Base-by-base conservation (phyloP, 2,888 invertebrate species). In the Acanthosepion lycidas region DNA sequence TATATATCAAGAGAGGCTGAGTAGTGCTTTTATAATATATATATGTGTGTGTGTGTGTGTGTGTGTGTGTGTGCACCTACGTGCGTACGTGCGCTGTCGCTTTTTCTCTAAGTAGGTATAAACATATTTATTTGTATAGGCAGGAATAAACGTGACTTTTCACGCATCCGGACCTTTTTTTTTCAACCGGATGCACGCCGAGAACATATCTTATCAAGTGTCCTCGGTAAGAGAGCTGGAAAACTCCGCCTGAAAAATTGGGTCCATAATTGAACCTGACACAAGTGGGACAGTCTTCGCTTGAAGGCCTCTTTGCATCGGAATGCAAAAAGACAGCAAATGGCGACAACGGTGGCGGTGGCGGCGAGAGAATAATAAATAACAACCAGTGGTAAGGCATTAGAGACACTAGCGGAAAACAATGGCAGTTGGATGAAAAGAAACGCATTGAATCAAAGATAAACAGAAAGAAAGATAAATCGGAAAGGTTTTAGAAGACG, bases 191-290 rank as follows among this genome's bases (percentile, higher is more conserved):
- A 28, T 78, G 28, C 28, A 78, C 78, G 28, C 28, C 8, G 78
- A n/a, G 9, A 78, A 78, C 78, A 78, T 78, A 78, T 78, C 78
- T n/a, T 78, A 78, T 78, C 78, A 78, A 28, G 78, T 78, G 28
- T 78, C 78, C 28, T 8, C 78, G 78, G 78, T 28, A 78, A 78
- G 78, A 78, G 78, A 78, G 28, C 78, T 78, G 78, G 78, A 78
- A 78, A 78, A 78, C 9, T 23, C 78, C 8, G 78, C 78, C 78
- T 78, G 78, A 78, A 78, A 78, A n/a, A 78, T 78, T 78, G 78
- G 78, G 78, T n/a, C 78, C 78, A n/a, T 78, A 78, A 78, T 78
- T 78, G n/a, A 78, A 78, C 28, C 78, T 78, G 78, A 78, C 78
- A 78, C 78, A 78, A 78, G 78, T 78, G n/a, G 78, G 78, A n/a